Evolutionary conservation across 2,888 invertebrate genomes (phyloP).

Genomic region (Chrysolina haemoptera): DNA sequence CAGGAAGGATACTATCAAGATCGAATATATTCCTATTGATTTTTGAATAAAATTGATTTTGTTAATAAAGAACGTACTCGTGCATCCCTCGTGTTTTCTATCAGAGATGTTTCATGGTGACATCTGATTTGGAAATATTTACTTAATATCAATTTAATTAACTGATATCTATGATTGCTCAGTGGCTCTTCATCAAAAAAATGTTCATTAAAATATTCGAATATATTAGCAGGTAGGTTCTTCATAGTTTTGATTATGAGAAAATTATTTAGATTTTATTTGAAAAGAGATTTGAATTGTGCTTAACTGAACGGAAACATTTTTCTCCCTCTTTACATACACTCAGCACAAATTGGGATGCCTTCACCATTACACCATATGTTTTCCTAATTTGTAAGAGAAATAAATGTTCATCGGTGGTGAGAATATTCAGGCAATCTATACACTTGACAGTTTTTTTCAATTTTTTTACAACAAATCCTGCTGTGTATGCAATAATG

Average conservation of each 20-base stretch:
- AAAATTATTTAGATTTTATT: neutral
- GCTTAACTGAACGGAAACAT: neutral
- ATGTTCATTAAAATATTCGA: neutral
- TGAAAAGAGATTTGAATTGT: neutral
- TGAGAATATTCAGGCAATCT: neutral
- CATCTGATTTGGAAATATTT: neutral
- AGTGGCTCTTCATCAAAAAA: conserved; percentile 11
- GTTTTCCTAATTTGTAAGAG: neutral
- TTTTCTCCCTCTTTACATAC: neutral
- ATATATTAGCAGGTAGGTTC: neutral
- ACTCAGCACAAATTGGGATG: neutral
- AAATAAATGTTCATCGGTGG: neutral
- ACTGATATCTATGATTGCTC: conserved; percentile 5
- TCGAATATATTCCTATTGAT: neutral
- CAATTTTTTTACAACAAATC: neutral
- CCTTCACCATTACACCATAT: neutral
- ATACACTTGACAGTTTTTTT: too few relatives aligned
- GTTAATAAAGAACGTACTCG: conserved; percentile 6
- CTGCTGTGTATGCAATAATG: neutral
- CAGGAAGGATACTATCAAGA: too few relatives aligned
- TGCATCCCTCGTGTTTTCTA: neutral
- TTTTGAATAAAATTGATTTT: neutral
- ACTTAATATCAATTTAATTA: conserved; percentile 1
- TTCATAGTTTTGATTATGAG: neutral
- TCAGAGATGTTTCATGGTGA: neutral